phyloP scores from a whole-genome alignment of 2,888 invertebrate species.

The Drosophila paracracens region DNA sequence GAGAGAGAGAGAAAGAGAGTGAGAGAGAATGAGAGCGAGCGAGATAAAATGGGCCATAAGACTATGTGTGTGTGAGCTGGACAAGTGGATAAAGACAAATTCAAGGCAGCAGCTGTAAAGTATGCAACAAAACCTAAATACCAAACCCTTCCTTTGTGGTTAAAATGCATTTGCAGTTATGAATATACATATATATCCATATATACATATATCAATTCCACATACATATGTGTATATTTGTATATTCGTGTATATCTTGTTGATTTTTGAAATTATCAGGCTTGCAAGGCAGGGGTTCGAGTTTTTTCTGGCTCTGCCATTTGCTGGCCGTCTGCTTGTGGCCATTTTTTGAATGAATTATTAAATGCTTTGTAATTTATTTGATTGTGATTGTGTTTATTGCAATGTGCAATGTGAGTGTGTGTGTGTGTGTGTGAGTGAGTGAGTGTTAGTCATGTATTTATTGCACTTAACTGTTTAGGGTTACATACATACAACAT shows the following conservation, averaged over 20 bases:
- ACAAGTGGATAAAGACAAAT: conserved; percentile 54
- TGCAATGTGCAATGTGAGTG: conserved; percentile 30
- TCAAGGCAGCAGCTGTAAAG: conserved; percentile 55
- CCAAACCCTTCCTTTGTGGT: conserved; percentile 56
- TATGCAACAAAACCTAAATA: conserved; percentile 57
- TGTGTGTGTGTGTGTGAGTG: background rate
- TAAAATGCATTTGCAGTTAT: conserved; percentile 78
- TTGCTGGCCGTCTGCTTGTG: conserved; percentile 63
- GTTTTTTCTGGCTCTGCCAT: conserved; percentile 35
- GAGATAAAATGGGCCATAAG: conserved; percentile 14
- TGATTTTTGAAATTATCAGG: conserved; percentile 80
- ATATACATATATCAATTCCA: background rate
- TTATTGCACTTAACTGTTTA: conserved; percentile 80
- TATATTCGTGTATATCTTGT: conserved; percentile 59
- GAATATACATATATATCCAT: conserved; percentile 55
- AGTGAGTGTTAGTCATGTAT: conserved; percentile 53
- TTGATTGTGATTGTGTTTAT: conserved; percentile 77
- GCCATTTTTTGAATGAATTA: conserved; percentile 78
- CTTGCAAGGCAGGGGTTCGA: conserved; percentile 39
- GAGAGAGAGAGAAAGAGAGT: background rate
- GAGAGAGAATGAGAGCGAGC: background rate
- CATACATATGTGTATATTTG: conserved; percentile 3
- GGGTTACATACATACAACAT: conserved; percentile 47
- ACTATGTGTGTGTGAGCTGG: conserved; percentile 25
- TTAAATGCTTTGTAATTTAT: conserved; percentile 81